Conservation (phyloP, 2,888 invertebrate genomes). For the Patella ulyssiponensis region DNA sequence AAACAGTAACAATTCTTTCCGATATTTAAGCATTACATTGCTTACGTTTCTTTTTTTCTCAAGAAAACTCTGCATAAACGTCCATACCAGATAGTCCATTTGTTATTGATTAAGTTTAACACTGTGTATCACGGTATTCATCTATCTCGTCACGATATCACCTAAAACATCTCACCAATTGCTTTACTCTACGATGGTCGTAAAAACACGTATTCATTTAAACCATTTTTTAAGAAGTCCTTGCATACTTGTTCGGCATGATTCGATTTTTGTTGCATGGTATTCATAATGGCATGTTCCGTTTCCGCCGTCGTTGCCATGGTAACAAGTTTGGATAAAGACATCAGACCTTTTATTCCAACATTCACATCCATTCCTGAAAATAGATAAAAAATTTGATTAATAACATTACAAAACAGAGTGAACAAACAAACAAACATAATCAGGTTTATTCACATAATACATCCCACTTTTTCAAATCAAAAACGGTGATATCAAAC, state of each 20-base stretch:
- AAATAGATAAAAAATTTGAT: conserved; percentile 14
- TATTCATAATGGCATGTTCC: conserved; percentile 59
- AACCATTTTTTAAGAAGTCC: conserved; percentile 58
- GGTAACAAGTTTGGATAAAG: conserved; percentile 58
- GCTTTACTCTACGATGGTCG: conserved; percentile 24
- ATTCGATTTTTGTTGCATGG: conserved; percentile 61
- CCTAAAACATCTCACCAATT: neutral
- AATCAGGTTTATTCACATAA: no score
- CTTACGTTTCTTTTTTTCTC: no score
- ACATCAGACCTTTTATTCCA: conserved; percentile 59
- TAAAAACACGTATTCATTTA: conserved; percentile 59
- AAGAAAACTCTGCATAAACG: no score
- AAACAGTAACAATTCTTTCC: no score
- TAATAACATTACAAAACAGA: no score
- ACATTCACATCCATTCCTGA: conserved; percentile 68
- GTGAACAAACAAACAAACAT: no score
- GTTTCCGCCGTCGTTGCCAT: conserved; percentile 56
- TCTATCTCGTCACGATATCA: neutral
- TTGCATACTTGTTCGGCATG: conserved; percentile 58
- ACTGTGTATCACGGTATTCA: no score
- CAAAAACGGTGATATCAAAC: no score
- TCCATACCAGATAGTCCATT: no score
- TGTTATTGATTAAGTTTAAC: no score
- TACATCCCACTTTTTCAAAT: no score
- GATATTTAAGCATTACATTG: no score